Percentiles rank a stretch among this genome's conserved stretches.
Evolutionary conservation across 2,797 vertebrate genomes (phyloP).

Genomic region (Stomatorhinus walkeri): DNA sequence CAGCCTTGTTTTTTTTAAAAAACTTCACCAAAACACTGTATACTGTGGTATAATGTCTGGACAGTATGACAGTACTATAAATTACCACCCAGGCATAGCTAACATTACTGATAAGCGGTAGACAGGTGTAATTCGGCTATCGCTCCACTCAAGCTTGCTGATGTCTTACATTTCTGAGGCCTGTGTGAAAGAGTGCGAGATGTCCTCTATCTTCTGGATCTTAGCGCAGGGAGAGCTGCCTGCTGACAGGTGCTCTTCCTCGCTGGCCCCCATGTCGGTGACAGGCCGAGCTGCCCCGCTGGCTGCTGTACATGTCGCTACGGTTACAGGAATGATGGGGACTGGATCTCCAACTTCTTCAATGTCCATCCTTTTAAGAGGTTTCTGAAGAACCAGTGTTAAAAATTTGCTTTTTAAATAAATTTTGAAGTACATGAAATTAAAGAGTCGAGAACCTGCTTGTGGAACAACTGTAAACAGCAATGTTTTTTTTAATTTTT

Average conservation of each 20-base stretch:
- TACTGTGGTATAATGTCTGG: neutral
- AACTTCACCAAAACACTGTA: neutral
- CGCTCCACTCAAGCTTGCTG: neutral
- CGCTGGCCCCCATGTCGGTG: conserved; percentile 36
- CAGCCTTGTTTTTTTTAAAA: neutral
- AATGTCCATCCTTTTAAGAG: conserved; percentile 72
- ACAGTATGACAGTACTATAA: neutral
- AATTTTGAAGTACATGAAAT: neutral
- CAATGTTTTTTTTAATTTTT: neutral
- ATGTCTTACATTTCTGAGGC: conserved; percentile 40
- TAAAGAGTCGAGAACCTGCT: neutral
- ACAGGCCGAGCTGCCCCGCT: neutral
- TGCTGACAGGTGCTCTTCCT: conserved; percentile 44
- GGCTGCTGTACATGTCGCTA: conserved; percentile 15
- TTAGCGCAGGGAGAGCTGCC: conserved; percentile 71
- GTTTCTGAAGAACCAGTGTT: conserved; percentile 62
- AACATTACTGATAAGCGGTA: neutral
- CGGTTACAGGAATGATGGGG: conserved; percentile 13
- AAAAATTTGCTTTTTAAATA: neutral
- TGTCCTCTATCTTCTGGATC: conserved; percentile 82
- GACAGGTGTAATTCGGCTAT: neutral
- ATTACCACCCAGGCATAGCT: neutral
- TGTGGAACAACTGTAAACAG: neutral
- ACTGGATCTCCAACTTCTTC: conserved; percentile 71
- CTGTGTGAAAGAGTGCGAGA: conserved; percentile 38